Percentiles rank a stretch among this genome's conserved stretches.
phyloP scores from a whole-genome alignment of 2,888 invertebrate species.

The Platycheirus rosarum region DNA sequence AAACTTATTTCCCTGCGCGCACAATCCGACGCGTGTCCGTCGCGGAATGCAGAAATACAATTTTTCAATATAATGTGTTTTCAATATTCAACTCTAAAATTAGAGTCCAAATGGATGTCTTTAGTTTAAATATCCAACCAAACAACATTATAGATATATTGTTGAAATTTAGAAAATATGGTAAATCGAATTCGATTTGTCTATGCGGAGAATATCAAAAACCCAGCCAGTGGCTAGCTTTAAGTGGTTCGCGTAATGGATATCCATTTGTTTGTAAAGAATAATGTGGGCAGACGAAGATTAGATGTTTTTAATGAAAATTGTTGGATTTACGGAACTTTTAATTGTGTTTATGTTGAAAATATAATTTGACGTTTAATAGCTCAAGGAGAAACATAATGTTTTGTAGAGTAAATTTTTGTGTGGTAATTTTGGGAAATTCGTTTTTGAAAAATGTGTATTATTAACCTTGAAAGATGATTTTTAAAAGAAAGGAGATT shows the following conservation, averaged over 20 bases:
- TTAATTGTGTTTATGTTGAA: constrained; percentile 15
- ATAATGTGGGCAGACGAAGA: not conserved
- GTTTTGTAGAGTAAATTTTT: not conserved
- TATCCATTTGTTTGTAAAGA: not conserved
- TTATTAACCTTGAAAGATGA: too few relatives aligned
- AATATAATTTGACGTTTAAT: constrained; percentile 13
- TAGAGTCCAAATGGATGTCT: constrained; percentile 4
- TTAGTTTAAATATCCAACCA: constrained; percentile 5
- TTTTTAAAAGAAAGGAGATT: too few relatives aligned
- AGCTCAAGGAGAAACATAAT: not conserved
- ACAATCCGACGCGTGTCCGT: too few relatives aligned
- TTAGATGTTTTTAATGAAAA: not conserved
- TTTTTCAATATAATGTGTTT: constrained; percentile 15
- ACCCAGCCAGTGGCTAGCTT: not conserved
- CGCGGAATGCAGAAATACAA: not conserved
- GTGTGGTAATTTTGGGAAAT: too few relatives aligned
- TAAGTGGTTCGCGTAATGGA: not conserved
- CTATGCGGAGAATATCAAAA: not conserved
- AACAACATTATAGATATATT: not conserved
- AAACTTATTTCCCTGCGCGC: not conserved
- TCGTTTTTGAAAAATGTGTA: too few relatives aligned
- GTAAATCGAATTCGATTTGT: not conserved
- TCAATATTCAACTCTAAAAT: constrained; percentile 18
- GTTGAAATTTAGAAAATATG: constrained; percentile 9
- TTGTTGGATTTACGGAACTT: not conserved